These are phyloP conservation scores for Thereva unica DNA, from an alignment of 2,888 invertebrate genomes.

Conservation along the genomic window DNA sequence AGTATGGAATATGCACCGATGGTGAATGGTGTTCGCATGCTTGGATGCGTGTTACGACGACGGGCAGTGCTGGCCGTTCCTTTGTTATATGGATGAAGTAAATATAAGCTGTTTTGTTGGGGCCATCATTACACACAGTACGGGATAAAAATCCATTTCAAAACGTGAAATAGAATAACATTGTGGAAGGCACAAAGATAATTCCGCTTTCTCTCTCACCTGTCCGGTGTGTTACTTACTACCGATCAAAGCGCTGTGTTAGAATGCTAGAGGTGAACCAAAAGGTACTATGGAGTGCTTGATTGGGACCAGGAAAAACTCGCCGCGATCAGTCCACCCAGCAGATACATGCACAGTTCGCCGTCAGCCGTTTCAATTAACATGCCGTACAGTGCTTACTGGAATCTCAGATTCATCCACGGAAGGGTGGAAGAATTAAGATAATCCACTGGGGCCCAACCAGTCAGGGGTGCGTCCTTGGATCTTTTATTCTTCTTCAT, in stretches of 20 bases:
- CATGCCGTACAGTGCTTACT: constrained; percentile 13
- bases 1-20: not conserved
- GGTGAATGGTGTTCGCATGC: constrained; percentile 17
- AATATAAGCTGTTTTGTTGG: constrained; percentile 1
- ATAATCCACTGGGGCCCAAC: constrained; percentile 1
- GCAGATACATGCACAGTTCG: constrained; percentile 30
- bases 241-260: constrained; percentile 17
- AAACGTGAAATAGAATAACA: not conserved
- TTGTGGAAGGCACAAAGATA: constrained; percentile 12
- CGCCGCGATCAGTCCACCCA: constrained; percentile 24
- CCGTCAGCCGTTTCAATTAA: constrained; percentile 29
- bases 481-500: too few species aligned
- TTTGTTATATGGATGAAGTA: constrained; percentile 10
- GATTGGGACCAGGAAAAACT: constrained; percentile 31
- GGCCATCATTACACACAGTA: constrained; percentile 17
- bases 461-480: not conserved
- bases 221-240: not conserved
- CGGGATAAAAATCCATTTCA: not conserved
- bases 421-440: not conserved
- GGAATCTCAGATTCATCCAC: not conserved
- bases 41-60: constrained; percentile 10
- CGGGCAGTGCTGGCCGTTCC: not conserved
- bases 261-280: constrained; percentile 35
- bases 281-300: constrained; percentile 30
- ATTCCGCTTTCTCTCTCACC: constrained; percentile 21